Base-by-base conservation (phyloP, 2,797 vertebrate genomes). In the Scarus forsteni region DNA sequence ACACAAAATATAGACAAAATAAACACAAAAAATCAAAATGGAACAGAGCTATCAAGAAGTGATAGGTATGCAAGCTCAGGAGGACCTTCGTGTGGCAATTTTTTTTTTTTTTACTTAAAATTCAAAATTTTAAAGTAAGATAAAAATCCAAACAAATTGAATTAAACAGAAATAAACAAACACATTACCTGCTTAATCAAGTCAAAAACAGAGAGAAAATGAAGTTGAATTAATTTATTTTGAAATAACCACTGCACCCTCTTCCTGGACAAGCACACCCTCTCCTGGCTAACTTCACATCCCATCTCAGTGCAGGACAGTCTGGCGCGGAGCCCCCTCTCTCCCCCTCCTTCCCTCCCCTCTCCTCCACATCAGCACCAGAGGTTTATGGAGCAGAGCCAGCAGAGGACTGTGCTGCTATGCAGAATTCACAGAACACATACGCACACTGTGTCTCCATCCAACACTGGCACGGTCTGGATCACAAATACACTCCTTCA, bases 281-380 rank as follows among this genome's bases (percentile, higher is more conserved):
- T 35, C 16, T 39, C 70, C 11, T n/a, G 9, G 10, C 19, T 13
- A 48, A 52, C 70, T 87, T 90, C 78, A 80, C 60, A 75, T 62
- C 58, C 78, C 62, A 42, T 78, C 61, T 51, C 69, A 79, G 73
- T 80, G 67, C 78, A 68, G 80, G 75, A 65, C 85, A 77, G 75
- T 75, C 70, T 70, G 59, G 42, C 58, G 46, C 57, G 38, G 18
- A 65, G 57, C 67, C 46, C 46, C 42, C 54, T 45, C 72, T 15
- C 57, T 10, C 55, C 59, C 14, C 45, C 58, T 45, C 50, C 53
- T 51, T 56, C 52, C 67, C 50, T 44, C 46, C 70, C 66, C 69
- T 71, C 71, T 35, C 52, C 77, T 73, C 90, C 88, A 74, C 90
- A 91, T 88, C 88, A 90, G 89, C 90, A 87, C 85, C 92, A 88